Percentiles rank a stretch among this genome's conserved stretches.
phyloP scores from a whole-genome alignment of 2,113 vertebrate genomes.

The Vicugna pacos region DNA sequence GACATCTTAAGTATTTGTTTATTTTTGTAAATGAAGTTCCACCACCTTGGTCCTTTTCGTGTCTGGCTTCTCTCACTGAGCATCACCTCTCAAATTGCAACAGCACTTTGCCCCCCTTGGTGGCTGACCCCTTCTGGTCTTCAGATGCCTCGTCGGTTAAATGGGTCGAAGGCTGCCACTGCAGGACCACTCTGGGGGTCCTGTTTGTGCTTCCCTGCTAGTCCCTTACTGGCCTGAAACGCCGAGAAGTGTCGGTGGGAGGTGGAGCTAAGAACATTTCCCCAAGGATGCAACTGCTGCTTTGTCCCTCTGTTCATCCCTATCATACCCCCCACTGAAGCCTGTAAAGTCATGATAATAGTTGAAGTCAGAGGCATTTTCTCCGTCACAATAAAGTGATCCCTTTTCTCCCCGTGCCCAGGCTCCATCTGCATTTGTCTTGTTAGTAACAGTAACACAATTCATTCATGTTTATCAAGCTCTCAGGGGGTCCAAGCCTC shows the following conservation, averaged over 20 bases:
- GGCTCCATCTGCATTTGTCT: not conserved
- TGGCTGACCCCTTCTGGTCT: no score
- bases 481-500: not conserved
- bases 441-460: not conserved
- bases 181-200: accelerated
- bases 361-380: not conserved
- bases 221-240: no score
- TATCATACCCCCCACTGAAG: not conserved
- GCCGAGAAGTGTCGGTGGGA: accelerated
- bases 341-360: not conserved
- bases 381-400: not conserved
- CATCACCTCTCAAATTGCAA: accelerated
- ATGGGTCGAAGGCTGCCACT: accelerated
- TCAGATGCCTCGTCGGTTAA: accelerated
- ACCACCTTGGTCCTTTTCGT: accelerated
- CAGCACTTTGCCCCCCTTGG: not conserved
- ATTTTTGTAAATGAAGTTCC: accelerated
- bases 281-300: not conserved
- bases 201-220: accelerated
- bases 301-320: no score
- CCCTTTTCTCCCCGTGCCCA: not conserved
- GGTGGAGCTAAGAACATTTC: not conserved
- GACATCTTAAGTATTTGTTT: no score
- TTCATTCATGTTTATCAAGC: not conserved
- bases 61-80: not conserved